Conservation (phyloP, 2,113 vertebrate genomes). For the Grammomys dolichurus region DNA sequence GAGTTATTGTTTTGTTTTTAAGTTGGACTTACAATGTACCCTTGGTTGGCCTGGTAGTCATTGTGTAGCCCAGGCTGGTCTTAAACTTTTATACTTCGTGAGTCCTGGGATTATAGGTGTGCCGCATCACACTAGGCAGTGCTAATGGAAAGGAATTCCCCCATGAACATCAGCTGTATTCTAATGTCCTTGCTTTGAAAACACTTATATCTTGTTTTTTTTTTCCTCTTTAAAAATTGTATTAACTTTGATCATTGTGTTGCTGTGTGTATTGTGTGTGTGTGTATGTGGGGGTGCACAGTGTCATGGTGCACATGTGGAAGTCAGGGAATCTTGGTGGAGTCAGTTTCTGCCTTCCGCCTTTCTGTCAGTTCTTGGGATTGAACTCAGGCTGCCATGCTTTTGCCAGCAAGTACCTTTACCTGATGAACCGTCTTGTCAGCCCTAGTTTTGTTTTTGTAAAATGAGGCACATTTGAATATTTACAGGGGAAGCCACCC, state of each 20-base stretch:
- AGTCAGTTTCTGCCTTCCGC: neutral
- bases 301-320: neutral
- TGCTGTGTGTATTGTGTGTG: neutral
- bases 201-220: neutral
- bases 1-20: neutral
- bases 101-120: neutral
- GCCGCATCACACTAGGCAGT: neutral
- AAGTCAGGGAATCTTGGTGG: neutral
- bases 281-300: neutral
- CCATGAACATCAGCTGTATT: conserved; percentile 4
- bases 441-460: neutral
- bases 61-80: neutral
- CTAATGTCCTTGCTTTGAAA: conserved; percentile 51
- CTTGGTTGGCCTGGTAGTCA: neutral
- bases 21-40: neutral
- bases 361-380: neutral
- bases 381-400: neutral
- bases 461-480: conserved; percentile 4
- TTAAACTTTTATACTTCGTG: neutral
- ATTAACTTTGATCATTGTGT: neutral
- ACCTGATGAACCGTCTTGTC: neutral
- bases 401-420: neutral
- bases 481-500: neutral
- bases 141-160: conserved; percentile 12
- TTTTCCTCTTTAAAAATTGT: neutral